Evolutionary conservation across 2,113 vertebrate species (phyloP).

Genomic region (Sprattus sprattus): DNA sequence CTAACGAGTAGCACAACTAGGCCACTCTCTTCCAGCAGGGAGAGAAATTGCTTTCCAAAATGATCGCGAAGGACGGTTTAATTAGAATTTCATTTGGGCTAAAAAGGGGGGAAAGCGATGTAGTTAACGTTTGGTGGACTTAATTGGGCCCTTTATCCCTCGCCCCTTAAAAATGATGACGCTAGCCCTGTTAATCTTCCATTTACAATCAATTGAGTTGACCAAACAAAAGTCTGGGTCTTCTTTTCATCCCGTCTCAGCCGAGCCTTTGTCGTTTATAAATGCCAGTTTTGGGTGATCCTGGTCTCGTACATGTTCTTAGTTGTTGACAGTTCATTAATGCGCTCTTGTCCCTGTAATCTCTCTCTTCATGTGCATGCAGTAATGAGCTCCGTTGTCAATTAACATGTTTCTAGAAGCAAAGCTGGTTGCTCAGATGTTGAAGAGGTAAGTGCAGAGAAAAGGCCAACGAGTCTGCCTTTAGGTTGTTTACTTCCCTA

Average conservation of each 20-base stretch:
- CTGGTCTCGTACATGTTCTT: constrained; percentile 88
- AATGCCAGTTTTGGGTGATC: constrained; percentile 95
- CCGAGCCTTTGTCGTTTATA: constrained; percentile 93
- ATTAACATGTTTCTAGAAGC: constrained; percentile 96
- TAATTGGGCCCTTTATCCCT: constrained; percentile 94
- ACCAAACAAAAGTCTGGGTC: constrained; percentile 97
- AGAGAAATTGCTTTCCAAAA: constrained; percentile 89
- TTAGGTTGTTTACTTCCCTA: constrained; percentile 75
- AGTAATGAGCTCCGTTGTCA: constrained; percentile 94
- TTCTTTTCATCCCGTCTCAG: constrained; percentile 94
- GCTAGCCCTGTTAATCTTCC: constrained; percentile 98
- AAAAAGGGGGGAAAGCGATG: constrained; percentile 95
- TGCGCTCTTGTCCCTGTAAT: constrained; percentile 89
- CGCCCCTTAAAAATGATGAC: constrained; percentile 84
- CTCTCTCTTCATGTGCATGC: constrained; percentile 85
- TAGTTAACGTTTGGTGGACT: constrained; percentile 99
- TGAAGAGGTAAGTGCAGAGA: constrained; percentile 85
- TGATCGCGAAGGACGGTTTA: constrained; percentile 92
- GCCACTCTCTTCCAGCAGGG: constrained; percentile 84
- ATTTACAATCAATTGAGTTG: constrained; percentile 99
- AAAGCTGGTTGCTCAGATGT: constrained; percentile 93
- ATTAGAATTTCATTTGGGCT: constrained; percentile 98
- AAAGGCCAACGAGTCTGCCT: constrained; percentile 90
- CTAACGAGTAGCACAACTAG: constrained; percentile 78
- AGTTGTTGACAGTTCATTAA: constrained; percentile 98